Evolutionary conservation across 2,888 invertebrate species (phyloP), one percentile per base, ranked within the genome.

Genomic region (Yponomeuta evonymella): DNA sequence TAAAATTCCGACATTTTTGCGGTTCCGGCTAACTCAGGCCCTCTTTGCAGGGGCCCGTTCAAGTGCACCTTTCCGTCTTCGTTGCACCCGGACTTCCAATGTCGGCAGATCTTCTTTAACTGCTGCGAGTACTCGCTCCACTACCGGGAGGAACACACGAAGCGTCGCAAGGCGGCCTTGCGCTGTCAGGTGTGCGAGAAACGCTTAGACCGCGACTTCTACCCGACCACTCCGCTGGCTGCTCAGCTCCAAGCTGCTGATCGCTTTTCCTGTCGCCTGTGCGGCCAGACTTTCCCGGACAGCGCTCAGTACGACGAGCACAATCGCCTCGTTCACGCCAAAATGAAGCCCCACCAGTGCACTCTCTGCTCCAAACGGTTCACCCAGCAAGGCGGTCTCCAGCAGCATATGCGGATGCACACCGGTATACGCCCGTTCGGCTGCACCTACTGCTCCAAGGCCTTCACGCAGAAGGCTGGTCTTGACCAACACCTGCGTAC

Each of bases 131-230:
- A 91, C 73, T 92, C 92, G 2, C 75, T 88, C 4, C 92, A 93
- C 72, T 90, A 91, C 73, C 83, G 90, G 64, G 89, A 90, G 71
- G 89, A 90, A 70, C 92, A 93, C 74, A 91, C 92, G 10, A 93
- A 91, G 74, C 78, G 92, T 58, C 84, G 90, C 2, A 92, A 92
- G 75, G 87, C 91, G 0, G 88, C 90, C 0, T 76, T 92, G 6
- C 85, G 92, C 3, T 92, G 92, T 74, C 92, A 92, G 80, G 91
- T 92, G 4, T 92, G 92, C 76, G 92, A 92, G 76, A 89, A 90
- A 76, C 82, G 86, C 1, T 82, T 92, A 63, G 90, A 92, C 72
- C 79, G 82, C 33, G 86, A 89, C 70, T 75, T 83, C 71, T 80
- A 33, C 6, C 33, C 62, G n/a, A n/a, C 70, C 11, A 43, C 73